A percentile compares a stretch with the other conserved stretches of the same genome.
phyloP scores from a whole-genome alignment of 2,797 vertebrate genomes.

The Lindbergichthys nudifrons region DNA sequence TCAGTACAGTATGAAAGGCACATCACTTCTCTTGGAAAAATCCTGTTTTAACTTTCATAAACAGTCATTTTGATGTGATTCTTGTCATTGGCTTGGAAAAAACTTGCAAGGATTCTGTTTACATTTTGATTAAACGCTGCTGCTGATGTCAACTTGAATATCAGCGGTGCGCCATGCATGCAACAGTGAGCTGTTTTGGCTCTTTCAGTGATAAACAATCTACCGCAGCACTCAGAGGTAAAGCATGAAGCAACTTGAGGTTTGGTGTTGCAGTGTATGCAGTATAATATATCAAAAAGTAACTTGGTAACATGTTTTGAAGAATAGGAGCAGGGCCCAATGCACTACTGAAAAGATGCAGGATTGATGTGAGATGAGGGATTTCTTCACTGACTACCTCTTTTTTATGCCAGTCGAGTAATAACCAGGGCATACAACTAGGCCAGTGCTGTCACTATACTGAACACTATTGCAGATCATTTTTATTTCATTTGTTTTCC shows the following conservation, averaged over 20 bases:
- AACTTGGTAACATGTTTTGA: constrained; percentile 21
- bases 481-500: constrained; percentile 45
- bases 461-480: constrained; percentile 14
- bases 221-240: constrained; percentile 13
- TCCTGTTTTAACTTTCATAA: constrained; percentile 37
- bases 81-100: constrained; percentile 14
- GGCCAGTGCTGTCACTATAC: constrained; percentile 11
- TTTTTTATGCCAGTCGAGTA: constrained; percentile 12
- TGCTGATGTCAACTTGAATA: constrained; percentile 1
- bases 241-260: constrained; percentile 23
- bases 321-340: constrained; percentile 18
- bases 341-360: constrained; percentile 24
- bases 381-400: constrained; percentile 20
- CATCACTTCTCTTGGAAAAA: neutral
- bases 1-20: constrained; percentile 53
- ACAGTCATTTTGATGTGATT: constrained; percentile 21
- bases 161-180: constrained; percentile 14
- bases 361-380: neutral
- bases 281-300: constrained; percentile 21
- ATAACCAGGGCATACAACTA: constrained; percentile 28
- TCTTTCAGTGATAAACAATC: constrained; percentile 13
- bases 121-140: constrained; percentile 14
- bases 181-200: constrained; percentile 13
- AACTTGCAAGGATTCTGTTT: constrained; percentile 11
- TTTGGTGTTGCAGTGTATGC: constrained; percentile 10